Conservation (phyloP, 1,140 invertebrate genomes). For the Samia ricini region DNA sequence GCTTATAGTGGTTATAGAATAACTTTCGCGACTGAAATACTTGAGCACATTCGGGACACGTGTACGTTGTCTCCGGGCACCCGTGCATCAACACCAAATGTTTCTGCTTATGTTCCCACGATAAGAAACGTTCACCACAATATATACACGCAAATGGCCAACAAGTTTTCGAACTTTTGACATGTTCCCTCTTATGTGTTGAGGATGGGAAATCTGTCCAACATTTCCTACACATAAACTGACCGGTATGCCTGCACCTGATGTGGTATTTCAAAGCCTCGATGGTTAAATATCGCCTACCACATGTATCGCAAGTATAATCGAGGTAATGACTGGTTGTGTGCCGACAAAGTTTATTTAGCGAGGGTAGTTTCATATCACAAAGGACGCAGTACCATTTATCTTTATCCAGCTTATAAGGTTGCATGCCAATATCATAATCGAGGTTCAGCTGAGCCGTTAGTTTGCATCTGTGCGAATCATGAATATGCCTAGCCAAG, state of each 20-base stretch:
- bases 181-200: conserved; percentile 46
- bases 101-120: conserved; percentile 53
- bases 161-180: conserved; percentile 42
- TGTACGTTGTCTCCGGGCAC: conserved; percentile 35
- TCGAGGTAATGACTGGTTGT: conserved; percentile 56
- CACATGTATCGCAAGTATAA: conserved; percentile 62
- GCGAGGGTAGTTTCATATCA: conserved; percentile 41
- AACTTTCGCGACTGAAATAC: conserved; percentile 39
- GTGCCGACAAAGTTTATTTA: conserved; percentile 50
- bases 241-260: conserved; percentile 48
- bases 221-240: conserved; percentile 55
- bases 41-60: conserved; percentile 51
- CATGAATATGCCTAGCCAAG: conserved; percentile 22
- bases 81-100: conserved; percentile 47
- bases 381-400: conserved; percentile 52
- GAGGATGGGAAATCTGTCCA: conserved; percentile 47
- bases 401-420: conserved; percentile 49
- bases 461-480: conserved; percentile 31
- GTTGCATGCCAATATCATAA: conserved; percentile 46
- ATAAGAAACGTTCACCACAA: conserved; percentile 57
- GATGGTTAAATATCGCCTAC: conserved; percentile 46
- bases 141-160: conserved; percentile 49
- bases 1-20: conserved; percentile 55
- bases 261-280: conserved; percentile 59
- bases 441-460: conserved; percentile 31